Conservation (phyloP, 2,888 invertebrate species). For the Spilosoma lubricipeda region DNA sequence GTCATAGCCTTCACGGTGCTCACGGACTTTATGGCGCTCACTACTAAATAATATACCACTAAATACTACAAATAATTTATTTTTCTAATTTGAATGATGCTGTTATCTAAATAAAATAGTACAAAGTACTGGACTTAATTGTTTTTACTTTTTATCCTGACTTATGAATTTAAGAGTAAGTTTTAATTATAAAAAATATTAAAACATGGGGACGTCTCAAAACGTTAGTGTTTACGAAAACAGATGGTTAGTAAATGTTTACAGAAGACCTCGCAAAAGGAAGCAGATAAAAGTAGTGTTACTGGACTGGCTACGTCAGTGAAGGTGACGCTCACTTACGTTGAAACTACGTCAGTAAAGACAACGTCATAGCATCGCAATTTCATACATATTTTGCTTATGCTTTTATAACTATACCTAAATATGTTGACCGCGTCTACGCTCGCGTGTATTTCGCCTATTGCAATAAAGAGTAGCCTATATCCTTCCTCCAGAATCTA, state of each 20-base stretch:
- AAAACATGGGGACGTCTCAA: too few species aligned
- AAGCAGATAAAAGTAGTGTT: not conserved
- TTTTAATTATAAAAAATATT: not conserved
- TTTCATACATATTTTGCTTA: not conserved
- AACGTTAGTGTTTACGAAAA: too few species aligned
- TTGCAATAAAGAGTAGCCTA: too few species aligned
- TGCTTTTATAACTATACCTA: too few species aligned
- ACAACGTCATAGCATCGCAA: not conserved
- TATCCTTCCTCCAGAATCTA: too few species aligned
- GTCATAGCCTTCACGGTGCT: constrained; percentile 35
- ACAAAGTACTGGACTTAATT: constrained; percentile 24
- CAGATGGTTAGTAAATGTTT: not conserved
- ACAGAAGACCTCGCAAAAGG: not conserved
- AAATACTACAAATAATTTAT: constrained; percentile 45
- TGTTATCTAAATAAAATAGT: constrained; percentile 57
- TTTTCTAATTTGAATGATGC: constrained; percentile 55
- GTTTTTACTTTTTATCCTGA: not conserved
- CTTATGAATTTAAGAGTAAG: not conserved
- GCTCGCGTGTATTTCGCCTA: too few species aligned
- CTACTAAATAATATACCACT: constrained; percentile 53
- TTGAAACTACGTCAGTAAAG: not conserved
- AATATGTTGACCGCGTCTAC: too few species aligned
- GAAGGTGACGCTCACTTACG: not conserved
- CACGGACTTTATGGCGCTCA: constrained; percentile 51
- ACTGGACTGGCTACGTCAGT: not conserved